A percentile compares a stretch with the other conserved stretches of the same genome.
These are phyloP conservation scores for Notothenia coriiceps DNA, from an alignment of 2,113 vertebrate species.

Conservation along the genomic window DNA sequence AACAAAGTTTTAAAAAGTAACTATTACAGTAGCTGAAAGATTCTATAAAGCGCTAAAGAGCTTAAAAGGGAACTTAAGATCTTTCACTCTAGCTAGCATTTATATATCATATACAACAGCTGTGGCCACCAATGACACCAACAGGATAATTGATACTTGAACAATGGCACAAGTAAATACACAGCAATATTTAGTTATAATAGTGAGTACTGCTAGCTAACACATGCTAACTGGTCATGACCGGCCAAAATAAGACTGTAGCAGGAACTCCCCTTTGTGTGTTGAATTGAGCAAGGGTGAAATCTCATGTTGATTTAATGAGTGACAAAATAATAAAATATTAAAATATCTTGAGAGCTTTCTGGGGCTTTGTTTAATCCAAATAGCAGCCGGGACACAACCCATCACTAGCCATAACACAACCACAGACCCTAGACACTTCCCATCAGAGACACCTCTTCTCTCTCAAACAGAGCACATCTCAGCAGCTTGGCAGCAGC, in stretches of 20 bases:
- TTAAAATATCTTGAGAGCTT: constrained; percentile 2
- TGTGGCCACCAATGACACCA: neutral
- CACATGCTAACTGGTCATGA: no score
- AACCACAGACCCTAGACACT: neutral
- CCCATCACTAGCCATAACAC: neutral
- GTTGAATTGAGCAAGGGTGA: neutral
- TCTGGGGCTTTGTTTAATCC: neutral
- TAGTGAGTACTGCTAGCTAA: no score
- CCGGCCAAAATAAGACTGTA: neutral
- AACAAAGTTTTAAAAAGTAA: no score
- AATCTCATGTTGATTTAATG: neutral
- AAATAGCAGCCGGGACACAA: neutral
- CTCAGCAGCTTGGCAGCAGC: constrained; percentile 36
- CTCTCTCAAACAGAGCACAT: constrained; percentile 14
- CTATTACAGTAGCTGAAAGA: no score
- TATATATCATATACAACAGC: neutral
- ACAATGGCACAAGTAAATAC: no score
- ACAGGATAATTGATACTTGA: neutral
- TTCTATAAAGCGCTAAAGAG: no score
- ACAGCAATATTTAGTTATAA: no score
- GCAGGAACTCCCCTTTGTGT: neutral
- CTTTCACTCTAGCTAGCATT: no score
- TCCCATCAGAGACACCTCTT: neutral
- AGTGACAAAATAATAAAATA: neutral
- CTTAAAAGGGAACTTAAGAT: no score